Evolutionary conservation across 2,113 vertebrate species (phyloP), one percentile per base, ranked within the genome.

Genomic region (Campylorhamphus procurvoides): DNA sequence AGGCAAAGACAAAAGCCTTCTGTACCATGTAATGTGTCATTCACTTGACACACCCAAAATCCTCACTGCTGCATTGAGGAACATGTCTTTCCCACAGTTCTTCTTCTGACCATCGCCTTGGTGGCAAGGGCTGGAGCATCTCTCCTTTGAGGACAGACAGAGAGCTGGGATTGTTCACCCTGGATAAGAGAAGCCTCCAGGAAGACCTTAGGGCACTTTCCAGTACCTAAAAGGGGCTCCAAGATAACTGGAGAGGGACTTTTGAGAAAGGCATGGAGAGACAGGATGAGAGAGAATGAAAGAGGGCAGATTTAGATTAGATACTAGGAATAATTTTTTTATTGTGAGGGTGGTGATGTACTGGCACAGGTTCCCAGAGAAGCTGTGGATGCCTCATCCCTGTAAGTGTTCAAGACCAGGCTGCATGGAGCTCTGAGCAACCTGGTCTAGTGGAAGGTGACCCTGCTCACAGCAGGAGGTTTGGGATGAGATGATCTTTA

Each of bases 401-500:
- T 56, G 17, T 4, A 47, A 67, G 16, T 23, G 29, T 13, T 25
- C 55, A 27, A 42, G 40, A 31, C n/a, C 25, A 35, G 40, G 20
- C 0, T 28, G 22, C 40, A 49, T 10, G 14, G 7, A 25, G 31
- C 5, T 37, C 31, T 11, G 31, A 84, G 22, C 8, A 42, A 6
- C 31, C 35, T 49, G 35, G 22, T 33, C 35, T 14, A 33, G 14
- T 4, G 40, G 14, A 37, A 62, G 4, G 14, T 42, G 18, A 16
- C 40, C 6, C 39, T n/a, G 3, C 46, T 40, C 18, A 37, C 4
- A 35, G 40, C 0, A 2, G 18, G 2, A 10, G 3, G 40, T 1
- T 1, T 49, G 42, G 49, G 49, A 90, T 7, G 3, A 13, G 25
- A 10, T 23, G 31, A 15, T 42, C 35, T 27, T 69, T 71, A 37